A percentile compares a stretch with the other conserved stretches of the same genome.
These are phyloP conservation scores for Crocidura indochinensis DNA, from an alignment of 2,797 vertebrate genomes.

Conservation along the genomic window DNA sequence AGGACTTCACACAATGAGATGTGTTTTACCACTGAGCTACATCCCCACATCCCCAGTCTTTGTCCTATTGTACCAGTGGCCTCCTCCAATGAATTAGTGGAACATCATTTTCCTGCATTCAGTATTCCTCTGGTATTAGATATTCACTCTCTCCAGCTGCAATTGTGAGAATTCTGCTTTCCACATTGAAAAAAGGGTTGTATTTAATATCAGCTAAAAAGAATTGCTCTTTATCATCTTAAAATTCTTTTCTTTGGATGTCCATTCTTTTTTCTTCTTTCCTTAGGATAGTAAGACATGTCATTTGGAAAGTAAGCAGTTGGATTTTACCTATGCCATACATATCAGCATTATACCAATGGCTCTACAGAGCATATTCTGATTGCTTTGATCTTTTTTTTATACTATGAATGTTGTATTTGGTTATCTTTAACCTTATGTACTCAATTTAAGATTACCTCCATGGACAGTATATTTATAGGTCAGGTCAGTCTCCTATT, in stretches of 20 bases:
- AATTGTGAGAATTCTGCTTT: no score
- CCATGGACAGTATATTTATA: slow-evolving; percentile 48
- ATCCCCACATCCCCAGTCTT: no score
- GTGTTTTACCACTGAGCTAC: no score
- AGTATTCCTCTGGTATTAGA: no score
- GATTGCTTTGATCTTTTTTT: slow-evolving; percentile 62
- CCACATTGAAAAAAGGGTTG: no score
- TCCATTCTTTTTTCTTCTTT: not conserved
- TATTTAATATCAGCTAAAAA: not conserved
- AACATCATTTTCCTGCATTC: no score
- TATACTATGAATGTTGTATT: slow-evolving; percentile 46
- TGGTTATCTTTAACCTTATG: slow-evolving; percentile 67
- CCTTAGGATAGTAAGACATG: not conserved
- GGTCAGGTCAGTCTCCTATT: not conserved
- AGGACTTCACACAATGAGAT: no score
- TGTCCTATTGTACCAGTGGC: no score
- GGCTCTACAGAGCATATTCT: slow-evolving; percentile 16
- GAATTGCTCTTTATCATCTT: not conserved
- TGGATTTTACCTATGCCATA: not conserved
- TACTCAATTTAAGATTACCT: slow-evolving; percentile 33
- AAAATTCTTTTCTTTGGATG: not conserved
- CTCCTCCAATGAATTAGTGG: no score
- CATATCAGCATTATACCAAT: not conserved
- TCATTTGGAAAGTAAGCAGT: not conserved
- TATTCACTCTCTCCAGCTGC: no score